Evolutionary conservation across 2,888 invertebrate genomes (phyloP).

Genomic region (Bedellia somnulentella): DNA sequence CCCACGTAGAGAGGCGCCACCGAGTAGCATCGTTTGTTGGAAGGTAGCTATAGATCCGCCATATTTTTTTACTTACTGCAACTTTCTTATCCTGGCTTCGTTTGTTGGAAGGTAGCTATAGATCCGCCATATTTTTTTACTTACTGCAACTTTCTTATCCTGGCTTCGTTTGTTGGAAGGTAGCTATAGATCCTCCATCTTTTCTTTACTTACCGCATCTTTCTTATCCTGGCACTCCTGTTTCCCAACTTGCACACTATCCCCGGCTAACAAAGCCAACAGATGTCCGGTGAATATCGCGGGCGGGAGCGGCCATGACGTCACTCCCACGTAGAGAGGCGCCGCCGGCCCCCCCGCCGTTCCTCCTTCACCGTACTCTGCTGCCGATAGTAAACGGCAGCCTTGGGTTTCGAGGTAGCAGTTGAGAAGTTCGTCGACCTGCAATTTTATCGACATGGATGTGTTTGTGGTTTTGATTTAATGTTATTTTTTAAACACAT

Average conservation of each 20-base stretch:
- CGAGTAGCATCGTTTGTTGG: no score
- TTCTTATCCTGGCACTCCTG: constrained; percentile 16
- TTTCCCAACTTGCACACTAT: constrained; percentile 19
- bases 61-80: no score
- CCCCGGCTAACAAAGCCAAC: constrained; percentile 65
- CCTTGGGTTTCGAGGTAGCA: constrained; percentile 75
- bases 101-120: no score
- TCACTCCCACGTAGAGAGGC: constrained; percentile 67
- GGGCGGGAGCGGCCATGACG: constrained; percentile 38
- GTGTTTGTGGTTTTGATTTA: no score
- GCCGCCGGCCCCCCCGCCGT: constrained; percentile 13
- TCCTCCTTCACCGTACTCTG: constrained; percentile 27
- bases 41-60: no score
- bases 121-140: no score
- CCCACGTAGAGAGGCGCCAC: constrained; percentile 70
- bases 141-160: no score
- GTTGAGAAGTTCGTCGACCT: constrained; percentile 74
- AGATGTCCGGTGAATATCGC: constrained; percentile 64
- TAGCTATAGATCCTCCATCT: no score
- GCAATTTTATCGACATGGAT: constrained; percentile 4
- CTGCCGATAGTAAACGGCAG: constrained; percentile 65
- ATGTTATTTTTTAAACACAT: no score
- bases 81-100: no score
- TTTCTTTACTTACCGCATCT: neutral
- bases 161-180: no score